These are phyloP conservation scores for Sylvicola cinctus DNA, from an alignment of 2,888 invertebrate genomes.

Conservation along the genomic window DNA sequence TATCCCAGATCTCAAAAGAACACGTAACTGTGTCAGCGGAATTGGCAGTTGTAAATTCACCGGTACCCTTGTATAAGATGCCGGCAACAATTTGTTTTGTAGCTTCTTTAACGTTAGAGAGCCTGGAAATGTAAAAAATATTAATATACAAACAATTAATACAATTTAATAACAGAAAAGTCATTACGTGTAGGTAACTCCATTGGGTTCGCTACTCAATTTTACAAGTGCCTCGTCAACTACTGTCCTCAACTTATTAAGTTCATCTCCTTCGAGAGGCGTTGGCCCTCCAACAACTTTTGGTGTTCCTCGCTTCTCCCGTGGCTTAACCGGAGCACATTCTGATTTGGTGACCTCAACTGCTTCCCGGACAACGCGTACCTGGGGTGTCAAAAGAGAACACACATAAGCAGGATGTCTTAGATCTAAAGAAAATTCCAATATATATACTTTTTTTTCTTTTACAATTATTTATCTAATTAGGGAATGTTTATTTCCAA, in stretches of 20 bases:
- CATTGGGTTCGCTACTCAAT: conserved; percentile 12
- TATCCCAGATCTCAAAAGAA: conserved; percentile 29
- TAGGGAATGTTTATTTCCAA: background rate
- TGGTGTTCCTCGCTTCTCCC: background rate
- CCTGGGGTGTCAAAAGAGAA: background rate
- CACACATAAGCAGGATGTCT: no score
- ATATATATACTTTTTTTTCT: no score
- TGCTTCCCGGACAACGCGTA: background rate
- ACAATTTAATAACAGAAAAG: background rate
- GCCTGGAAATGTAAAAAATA: conserved; percentile 21
- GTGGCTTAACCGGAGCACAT: background rate
- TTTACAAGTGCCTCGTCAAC: background rate
- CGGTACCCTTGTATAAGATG: conserved; percentile 23
- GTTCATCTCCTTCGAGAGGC: background rate
- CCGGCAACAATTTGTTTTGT: conserved; percentile 32
- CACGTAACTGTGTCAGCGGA: conserved; percentile 18
- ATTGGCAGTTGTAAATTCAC: conserved; percentile 16
- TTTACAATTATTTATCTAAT: no score
- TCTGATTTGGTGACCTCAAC: background rate
- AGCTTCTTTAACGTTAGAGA: conserved; percentile 21
- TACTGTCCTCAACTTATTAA: background rate
- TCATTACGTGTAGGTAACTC: conserved; percentile 16
- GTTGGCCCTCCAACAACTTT: background rate
- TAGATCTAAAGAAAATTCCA: no score
- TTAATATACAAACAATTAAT: conserved; percentile 1